Evolutionary conservation across 92 coral and sea anemone genomes (phyloP).

Genomic region (Parazoanthus swiftii): DNA sequence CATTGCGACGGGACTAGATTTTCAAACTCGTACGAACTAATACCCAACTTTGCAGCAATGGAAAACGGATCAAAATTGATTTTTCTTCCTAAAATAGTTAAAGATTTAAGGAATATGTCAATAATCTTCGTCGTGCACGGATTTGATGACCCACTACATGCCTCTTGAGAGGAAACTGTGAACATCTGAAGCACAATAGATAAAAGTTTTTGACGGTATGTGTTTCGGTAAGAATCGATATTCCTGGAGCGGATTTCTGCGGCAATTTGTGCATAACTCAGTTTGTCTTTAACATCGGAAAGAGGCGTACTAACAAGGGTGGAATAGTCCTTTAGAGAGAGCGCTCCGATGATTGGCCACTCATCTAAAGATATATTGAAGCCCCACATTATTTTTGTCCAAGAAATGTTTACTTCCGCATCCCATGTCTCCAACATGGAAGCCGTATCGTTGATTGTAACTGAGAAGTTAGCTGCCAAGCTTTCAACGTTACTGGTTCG

Average conservation of each 20-base stretch:
- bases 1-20: constrained; percentile 64
- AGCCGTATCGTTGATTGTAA: constrained; percentile 40
- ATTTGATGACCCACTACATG: constrained; percentile 48
- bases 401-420: constrained; percentile 49
- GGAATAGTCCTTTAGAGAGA: constrained; percentile 37
- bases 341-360: constrained; percentile 45
- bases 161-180: constrained; percentile 51
- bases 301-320: constrained; percentile 26
- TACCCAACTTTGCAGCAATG: constrained; percentile 50
- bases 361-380: constrained; percentile 39
- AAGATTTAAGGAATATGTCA: constrained; percentile 61
- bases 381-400: constrained; percentile 71
- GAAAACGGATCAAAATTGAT: constrained; percentile 46
- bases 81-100: constrained; percentile 38
- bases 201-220: constrained; percentile 41
- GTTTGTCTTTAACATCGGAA: constrained; percentile 4
- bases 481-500: constrained; percentile 36
- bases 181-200: constrained; percentile 45
- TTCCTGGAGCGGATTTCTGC: constrained; percentile 30
- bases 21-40: constrained; percentile 49
- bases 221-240: constrained; percentile 8
- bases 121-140: constrained; percentile 28
- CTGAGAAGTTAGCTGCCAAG: constrained; percentile 53
- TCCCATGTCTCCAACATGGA: constrained; percentile 53
- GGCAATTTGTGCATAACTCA: constrained; percentile 42